Conservation (phyloP, 1,140 invertebrate genomes). For the Aphis gossypii region DNA sequence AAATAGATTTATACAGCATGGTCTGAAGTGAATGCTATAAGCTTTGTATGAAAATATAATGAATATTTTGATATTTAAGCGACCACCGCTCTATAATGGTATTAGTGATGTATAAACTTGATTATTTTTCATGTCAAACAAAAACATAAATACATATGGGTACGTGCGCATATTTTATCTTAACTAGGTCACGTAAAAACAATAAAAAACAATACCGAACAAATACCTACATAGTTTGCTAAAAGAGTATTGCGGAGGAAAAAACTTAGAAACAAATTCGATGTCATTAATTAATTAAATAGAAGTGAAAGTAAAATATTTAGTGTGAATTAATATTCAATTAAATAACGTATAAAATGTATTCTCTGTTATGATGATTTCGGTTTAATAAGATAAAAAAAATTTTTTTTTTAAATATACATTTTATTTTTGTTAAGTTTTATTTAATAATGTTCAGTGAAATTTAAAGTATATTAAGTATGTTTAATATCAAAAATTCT, state of each 20-base stretch:
- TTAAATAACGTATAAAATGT: too few species aligned
- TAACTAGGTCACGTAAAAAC: constrained; percentile 25
- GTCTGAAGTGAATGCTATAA: background rate
- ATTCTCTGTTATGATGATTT: too few species aligned
- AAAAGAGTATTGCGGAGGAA: background rate
- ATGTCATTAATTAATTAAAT: background rate
- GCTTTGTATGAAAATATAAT: background rate
- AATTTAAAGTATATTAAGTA: too few species aligned
- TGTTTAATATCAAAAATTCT: too few species aligned
- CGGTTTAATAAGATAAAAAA: too few species aligned
- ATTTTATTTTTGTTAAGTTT: too few species aligned
- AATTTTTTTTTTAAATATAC: too few species aligned
- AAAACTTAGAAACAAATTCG: background rate
- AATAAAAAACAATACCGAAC: background rate
- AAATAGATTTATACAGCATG: background rate
- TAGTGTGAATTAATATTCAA: too few species aligned
- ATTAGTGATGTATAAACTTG: background rate
- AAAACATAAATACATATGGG: background rate
- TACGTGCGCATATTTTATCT: constrained; percentile 5
- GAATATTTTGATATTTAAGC: background rate
- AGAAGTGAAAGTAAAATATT: background rate
- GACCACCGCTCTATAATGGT: background rate
- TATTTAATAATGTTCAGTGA: too few species aligned
- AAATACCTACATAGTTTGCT: background rate
- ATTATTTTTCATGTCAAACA: constrained; percentile 4